Evolutionary conservation across 2,797 vertebrate species (phyloP), one percentile per base, ranked within the genome.

Genomic region (Oreonectes daqikongensis): DNA sequence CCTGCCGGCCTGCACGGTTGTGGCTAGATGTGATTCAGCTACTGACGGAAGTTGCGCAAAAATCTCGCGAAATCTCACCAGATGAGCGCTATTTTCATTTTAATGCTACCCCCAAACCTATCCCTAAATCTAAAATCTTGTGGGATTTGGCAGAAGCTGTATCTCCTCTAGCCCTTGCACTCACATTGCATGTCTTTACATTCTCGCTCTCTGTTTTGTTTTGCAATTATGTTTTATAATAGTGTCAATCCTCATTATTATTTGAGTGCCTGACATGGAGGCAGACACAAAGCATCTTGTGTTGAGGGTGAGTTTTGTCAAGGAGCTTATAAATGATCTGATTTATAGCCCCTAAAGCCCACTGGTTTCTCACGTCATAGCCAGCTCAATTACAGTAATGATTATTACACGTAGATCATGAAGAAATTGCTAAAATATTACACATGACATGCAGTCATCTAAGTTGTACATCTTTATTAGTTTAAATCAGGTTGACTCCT

Each of bases 361-460:
- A 52, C 15, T 1, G 15, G n/a, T 63, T 44, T 72, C 59, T 35
- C 20, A 3, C 9, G 1, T 63, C 44, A 72, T 50, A 50, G 30
- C 32, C 20, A 26, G 40, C 60, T 73, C 60, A 64, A 40, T 73
- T 52, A 73, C 59, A 64, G 24, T 38, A 52, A 64, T 14, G 9
- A 63, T 52, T 32, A n/a, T 52, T 64, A 50, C 20, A 50, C 2
- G 1, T 46, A 12, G 38, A 61, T 63, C 14, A 50, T 48, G 46
- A 61, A 61, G 44, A 50, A 63, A 72, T 48, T 40, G 32, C 2
- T 63, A 0, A 15, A 50, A 17, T 57, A 72, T 61, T 63, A 64
- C 71, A 22, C 14, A 73, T n/a, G 44, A 15, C 70, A 35, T 72
- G 28, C 40, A 50, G 44, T 72, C 40, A 50, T 50, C 70, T n/a